phyloP scores from a whole-genome alignment of 2,797 vertebrate species.

The Sparus aurata region DNA sequence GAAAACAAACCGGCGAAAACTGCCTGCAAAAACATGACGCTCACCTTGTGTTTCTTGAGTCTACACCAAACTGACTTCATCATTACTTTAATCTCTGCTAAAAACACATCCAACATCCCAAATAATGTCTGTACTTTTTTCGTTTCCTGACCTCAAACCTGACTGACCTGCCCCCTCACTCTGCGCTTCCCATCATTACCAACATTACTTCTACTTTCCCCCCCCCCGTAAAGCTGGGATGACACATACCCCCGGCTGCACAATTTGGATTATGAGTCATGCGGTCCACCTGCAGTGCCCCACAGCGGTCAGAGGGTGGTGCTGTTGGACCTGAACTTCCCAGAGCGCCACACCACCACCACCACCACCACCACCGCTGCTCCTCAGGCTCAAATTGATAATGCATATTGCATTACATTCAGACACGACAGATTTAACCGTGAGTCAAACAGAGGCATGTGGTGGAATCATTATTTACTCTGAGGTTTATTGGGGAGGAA shows the following conservation, averaged over 20 bases:
- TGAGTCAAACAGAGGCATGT: slow-evolving; percentile 53
- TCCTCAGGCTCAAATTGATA: slow-evolving; percentile 46
- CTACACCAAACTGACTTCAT: not conserved
- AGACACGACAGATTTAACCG: slow-evolving; percentile 55
- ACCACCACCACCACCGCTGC: too few species aligned
- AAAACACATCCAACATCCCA: not conserved
- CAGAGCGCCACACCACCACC: not conserved
- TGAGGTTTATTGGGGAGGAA: slow-evolving; percentile 45
- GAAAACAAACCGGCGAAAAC: slow-evolving; percentile 3
- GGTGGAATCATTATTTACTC: slow-evolving; percentile 66
- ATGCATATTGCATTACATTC: slow-evolving; percentile 63
- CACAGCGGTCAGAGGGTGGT: slow-evolving; percentile 62
- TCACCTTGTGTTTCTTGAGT: not conserved
- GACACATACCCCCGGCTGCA: slow-evolving; percentile 37
- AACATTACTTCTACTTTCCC: not conserved
- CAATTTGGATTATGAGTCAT: slow-evolving; percentile 49
- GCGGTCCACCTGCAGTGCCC: slow-evolving; percentile 17
- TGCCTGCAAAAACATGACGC: not conserved
- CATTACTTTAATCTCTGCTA: not conserved
- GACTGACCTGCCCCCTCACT: slow-evolving; percentile 18
- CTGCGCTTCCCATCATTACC: not conserved
- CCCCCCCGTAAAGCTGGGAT: not conserved
- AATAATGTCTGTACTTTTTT: not conserved
- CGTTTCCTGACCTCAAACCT: not conserved
- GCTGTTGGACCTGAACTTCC: slow-evolving; percentile 76